Percentiles rank a stretch among this genome's conserved stretches.
These are phyloP conservation scores for Leptothorax acervorum DNA, from an alignment of 2,888 invertebrate genomes.

Conservation along the genomic window DNA sequence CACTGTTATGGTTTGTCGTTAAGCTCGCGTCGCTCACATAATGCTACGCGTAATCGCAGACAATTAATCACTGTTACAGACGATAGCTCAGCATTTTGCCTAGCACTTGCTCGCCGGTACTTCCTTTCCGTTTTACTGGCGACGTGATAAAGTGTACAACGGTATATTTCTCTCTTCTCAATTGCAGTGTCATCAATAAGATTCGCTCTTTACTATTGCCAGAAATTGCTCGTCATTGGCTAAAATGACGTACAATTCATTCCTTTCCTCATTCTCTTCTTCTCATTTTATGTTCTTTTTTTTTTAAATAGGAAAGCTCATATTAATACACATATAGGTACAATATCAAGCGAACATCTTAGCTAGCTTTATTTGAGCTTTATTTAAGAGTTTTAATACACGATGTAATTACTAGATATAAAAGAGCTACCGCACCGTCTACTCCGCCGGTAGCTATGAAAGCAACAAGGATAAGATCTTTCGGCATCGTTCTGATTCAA, in stretches of 20 bases:
- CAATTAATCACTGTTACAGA: conserved; percentile 43
- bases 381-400: background rate
- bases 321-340: background rate
- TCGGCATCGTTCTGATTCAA: conserved; percentile 25
- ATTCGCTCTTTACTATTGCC: background rate
- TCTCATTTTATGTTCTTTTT: background rate
- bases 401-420: conserved; percentile 13
- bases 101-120: background rate
- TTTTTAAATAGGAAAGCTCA: background rate
- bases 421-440: background rate
- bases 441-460: background rate
- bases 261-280: background rate
- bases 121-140: conserved; percentile 14
- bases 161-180: conserved; percentile 1
- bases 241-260: background rate
- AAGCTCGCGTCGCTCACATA: conserved; percentile 56
- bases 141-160: background rate
- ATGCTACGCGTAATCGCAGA: conserved; percentile 55
- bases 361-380: background rate
- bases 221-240: background rate
- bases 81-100: conserved; percentile 29
- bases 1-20: conserved; percentile 58
- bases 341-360: background rate
- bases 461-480: conserved; percentile 31
- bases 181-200: conserved; percentile 10